Conservation (phyloP, 2,113 vertebrate species). For the Forbesichthys agassizii region DNA sequence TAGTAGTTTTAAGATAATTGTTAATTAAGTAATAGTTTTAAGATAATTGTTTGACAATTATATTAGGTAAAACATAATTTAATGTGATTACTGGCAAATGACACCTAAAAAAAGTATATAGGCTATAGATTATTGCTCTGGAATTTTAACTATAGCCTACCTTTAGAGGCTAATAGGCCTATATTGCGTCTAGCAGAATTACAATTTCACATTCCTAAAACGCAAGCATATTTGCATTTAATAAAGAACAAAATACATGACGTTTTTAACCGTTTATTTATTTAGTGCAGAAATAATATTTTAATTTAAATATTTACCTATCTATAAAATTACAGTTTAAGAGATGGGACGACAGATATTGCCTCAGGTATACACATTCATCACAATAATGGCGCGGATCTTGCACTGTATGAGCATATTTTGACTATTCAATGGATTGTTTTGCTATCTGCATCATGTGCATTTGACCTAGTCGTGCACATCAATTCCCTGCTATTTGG, state of each 20-base stretch:
- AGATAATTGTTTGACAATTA: too few relatives aligned
- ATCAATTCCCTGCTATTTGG: slow-evolving; percentile 5
- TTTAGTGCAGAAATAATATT: background rate
- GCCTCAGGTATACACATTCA: background rate
- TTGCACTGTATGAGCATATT: background rate
- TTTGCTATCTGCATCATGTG: slow-evolving; percentile 6
- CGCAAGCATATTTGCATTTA: background rate
- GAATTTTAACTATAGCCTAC: too few relatives aligned
- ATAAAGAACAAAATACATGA: background rate
- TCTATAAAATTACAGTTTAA: background rate
- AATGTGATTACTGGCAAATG: too few relatives aligned
- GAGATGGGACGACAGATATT: background rate
- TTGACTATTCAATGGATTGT: slow-evolving; percentile 19
- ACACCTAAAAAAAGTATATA: too few relatives aligned
- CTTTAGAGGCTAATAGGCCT: too few relatives aligned
- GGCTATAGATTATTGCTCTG: too few relatives aligned
- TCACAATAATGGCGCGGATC: background rate
- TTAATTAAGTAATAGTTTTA: too few relatives aligned
- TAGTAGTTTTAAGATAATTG: too few relatives aligned
- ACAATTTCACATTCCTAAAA: too few relatives aligned
- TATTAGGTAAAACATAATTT: too few relatives aligned
- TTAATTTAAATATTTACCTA: background rate
- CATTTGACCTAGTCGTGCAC: slow-evolving; percentile 25
- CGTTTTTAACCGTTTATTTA: background rate
- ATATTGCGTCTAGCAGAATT: too few relatives aligned